A percentile compares a stretch with the other conserved stretches of the same genome.
These are phyloP conservation scores for Drosophila takahashii DNA, from an alignment of 1,140 invertebrate species.

Conservation along the genomic window DNA sequence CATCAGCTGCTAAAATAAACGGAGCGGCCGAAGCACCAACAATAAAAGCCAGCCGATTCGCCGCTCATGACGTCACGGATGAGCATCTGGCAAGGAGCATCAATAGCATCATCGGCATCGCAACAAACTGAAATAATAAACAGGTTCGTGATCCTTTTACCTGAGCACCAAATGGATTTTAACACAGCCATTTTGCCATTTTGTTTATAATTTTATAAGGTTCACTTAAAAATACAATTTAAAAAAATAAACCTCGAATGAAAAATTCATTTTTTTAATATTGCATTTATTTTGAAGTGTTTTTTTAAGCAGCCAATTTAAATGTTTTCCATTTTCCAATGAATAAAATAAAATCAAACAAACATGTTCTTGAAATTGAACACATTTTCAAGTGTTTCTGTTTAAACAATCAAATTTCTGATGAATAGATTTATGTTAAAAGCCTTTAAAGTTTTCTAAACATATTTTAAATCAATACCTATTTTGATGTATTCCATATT, in stretches of 20 bases:
- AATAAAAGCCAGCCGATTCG: constrained; percentile 21
- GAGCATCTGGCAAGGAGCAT: constrained; percentile 47
- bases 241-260: not conserved
- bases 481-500: not conserved
- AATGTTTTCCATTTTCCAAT: no score
- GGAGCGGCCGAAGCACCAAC: constrained; percentile 18
- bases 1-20: constrained; percentile 53
- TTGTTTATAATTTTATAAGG: not conserved
- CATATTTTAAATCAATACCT: not conserved
- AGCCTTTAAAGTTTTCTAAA: not conserved
- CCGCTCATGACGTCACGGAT: constrained; percentile 43
- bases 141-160: constrained; percentile 21
- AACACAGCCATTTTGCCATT: not conserved
- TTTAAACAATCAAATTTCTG: not conserved
- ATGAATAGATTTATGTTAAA: not conserved
- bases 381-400: not conserved
- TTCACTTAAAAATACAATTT: not conserved
- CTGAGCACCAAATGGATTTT: not conserved
- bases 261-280: no score
- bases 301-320: not conserved
- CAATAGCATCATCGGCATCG: constrained; percentile 16
- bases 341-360: not conserved
- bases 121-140: constrained; percentile 19
- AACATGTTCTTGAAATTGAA: not conserved
- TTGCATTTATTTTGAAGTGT: no score